Percentiles rank a stretch among this genome's conserved stretches.
Conservation (phyloP, 2,888 invertebrate genomes). For the Flexamia atlantica region DNA sequence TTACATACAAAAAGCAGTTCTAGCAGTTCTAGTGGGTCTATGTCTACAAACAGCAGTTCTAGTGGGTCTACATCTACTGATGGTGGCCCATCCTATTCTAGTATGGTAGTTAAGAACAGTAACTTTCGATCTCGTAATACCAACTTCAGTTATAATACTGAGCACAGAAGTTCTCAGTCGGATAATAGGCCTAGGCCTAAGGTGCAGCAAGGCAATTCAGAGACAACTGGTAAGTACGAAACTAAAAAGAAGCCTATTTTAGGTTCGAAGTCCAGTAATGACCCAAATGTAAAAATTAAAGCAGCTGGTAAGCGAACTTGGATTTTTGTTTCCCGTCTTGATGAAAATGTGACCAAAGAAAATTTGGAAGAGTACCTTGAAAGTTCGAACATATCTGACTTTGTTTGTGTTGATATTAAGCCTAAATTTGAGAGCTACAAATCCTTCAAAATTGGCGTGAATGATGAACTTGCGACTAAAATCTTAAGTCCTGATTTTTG, state of each 20-base stretch:
- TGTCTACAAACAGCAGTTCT: too few relatives aligned
- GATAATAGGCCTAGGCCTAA: neutral
- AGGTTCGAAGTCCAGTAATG: neutral
- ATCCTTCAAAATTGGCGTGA: conserved; percentile 29
- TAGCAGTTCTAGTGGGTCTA: too few relatives aligned
- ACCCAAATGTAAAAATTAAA: neutral
- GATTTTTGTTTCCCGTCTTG: conserved; percentile 34
- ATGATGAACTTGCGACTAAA: neutral
- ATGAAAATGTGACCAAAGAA: conserved; percentile 27
- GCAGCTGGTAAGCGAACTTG: neutral
- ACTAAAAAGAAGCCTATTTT: neutral
- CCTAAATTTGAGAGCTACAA: conserved; percentile 32
- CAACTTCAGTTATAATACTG: neutral
- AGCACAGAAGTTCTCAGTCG: neutral
- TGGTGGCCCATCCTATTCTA: neutral
- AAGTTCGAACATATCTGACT: neutral
- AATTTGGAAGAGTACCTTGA: conserved; percentile 10
- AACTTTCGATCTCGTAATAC: neutral
- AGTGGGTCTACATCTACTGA: neutral
- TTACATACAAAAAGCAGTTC: too few relatives aligned
- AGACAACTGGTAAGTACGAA: neutral
- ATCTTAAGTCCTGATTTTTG: conserved; percentile 31
- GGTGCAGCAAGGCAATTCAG: neutral
- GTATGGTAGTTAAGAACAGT: neutral
- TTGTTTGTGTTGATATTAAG: conserved; percentile 8